Evolutionary conservation across 1,140 invertebrate genomes (phyloP).

Genomic region (Hyphantria cunea): DNA sequence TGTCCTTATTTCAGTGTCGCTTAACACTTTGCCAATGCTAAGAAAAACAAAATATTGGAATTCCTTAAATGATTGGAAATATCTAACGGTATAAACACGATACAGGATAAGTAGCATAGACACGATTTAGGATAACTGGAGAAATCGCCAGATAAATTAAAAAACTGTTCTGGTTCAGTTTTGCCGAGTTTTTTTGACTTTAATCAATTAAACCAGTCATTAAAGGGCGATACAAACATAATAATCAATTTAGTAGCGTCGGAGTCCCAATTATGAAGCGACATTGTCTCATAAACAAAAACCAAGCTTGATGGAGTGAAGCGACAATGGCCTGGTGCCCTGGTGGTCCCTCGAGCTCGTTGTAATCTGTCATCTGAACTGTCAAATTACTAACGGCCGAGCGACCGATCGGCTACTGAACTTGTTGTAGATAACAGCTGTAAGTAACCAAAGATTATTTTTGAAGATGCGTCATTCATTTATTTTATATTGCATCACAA

Average conservation of each 20-base stretch:
- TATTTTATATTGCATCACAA: too few species aligned
- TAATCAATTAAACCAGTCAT: too few species aligned
- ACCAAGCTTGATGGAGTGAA: conserved; percentile 54
- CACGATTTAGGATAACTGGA: too few species aligned
- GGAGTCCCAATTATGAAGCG: conserved; percentile 65
- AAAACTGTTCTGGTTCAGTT: too few species aligned
- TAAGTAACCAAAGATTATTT: conserved; percentile 41
- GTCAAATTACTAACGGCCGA: conserved; percentile 80
- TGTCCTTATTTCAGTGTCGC: too few species aligned
- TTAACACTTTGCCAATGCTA: too few species aligned
- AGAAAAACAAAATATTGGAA: too few species aligned
- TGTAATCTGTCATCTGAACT: conserved; percentile 79
- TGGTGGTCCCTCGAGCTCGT: conserved; percentile 66
- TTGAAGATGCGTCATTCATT: neutral
- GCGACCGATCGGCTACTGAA: conserved; percentile 77
- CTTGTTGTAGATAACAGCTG: conserved; percentile 74
- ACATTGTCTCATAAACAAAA: conserved; percentile 72
- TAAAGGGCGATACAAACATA: conserved; percentile 10
- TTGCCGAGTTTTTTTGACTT: too few species aligned
- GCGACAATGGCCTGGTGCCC: conserved; percentile 69
- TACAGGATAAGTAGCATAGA: too few species aligned
- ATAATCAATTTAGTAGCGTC: conserved; percentile 37
- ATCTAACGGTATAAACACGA: too few species aligned
- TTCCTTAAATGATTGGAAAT: too few species aligned
- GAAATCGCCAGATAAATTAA: too few species aligned